phyloP scores from a whole-genome alignment of 2,113 vertebrate species.

The Pollachius pollachius region DNA sequence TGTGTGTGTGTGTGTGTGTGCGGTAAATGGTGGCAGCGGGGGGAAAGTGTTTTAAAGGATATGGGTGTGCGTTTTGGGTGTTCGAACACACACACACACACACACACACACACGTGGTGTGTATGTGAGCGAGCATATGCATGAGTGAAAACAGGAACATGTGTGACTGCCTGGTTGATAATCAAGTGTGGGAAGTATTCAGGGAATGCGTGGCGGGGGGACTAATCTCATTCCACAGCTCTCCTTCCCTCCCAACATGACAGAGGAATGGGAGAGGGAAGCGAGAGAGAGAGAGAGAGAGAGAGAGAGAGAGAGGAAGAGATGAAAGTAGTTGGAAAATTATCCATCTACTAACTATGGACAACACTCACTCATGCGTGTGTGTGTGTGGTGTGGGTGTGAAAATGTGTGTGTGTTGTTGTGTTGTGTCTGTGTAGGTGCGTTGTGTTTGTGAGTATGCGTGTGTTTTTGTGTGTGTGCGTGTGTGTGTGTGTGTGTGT shows the following conservation, averaged over 20 bases:
- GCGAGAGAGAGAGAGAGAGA: slow-evolving; percentile 18
- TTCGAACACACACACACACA: not conserved
- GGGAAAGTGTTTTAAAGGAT: too few relatives aligned
- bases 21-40: not conserved
- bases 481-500: too few relatives aligned
- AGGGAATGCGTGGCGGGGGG: slow-evolving; percentile 43
- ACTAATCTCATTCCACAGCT: slow-evolving; percentile 25
- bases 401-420: too few relatives aligned
- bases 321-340: slow-evolving; percentile 28
- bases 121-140: not conserved
- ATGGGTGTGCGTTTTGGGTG: slow-evolving; percentile 5
- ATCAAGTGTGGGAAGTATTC: slow-evolving; percentile 47
- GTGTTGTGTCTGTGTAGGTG: too few relatives aligned
- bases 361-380: too few relatives aligned
- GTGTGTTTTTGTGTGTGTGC: too few relatives aligned
- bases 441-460: too few relatives aligned
- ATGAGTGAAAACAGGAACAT: slow-evolving; percentile 44
- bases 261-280: slow-evolving; percentile 27
- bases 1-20: not conserved
- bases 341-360: too few relatives aligned
- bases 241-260: slow-evolving; percentile 35
- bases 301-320: slow-evolving; percentile 41
- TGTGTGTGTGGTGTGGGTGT: too few relatives aligned
- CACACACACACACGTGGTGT: not conserved
- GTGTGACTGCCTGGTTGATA: slow-evolving; percentile 44